phyloP scores from a whole-genome alignment of 2,888 invertebrate species.

The Rhingia rostrata region DNA sequence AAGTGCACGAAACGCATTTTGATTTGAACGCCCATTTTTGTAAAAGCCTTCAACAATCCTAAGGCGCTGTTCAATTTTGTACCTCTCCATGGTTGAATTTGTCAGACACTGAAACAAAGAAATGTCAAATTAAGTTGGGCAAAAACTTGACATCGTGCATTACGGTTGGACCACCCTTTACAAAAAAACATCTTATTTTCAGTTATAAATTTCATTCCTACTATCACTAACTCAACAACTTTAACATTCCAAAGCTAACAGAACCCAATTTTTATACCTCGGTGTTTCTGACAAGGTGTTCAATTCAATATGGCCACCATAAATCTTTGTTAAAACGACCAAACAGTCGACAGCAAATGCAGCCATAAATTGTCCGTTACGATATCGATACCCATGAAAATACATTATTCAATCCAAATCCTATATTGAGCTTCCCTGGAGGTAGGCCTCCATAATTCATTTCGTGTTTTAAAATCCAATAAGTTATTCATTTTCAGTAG shows the following conservation, averaged over 20 bases:
- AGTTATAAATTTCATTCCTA: too few species aligned
- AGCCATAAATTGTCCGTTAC: not conserved
- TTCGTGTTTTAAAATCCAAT: not conserved
- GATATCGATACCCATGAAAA: not conserved
- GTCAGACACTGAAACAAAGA: too few species aligned
- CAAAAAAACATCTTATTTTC: too few species aligned
- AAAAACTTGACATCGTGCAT: too few species aligned
- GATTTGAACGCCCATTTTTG: too few species aligned
- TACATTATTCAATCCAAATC: not conserved
- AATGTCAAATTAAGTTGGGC: too few species aligned
- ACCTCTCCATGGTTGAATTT: too few species aligned
- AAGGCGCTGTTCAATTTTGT: too few species aligned
- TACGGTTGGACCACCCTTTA: too few species aligned
- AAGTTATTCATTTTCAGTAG: too few species aligned
- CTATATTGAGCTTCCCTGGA: not conserved
- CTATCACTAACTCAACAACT: not conserved
- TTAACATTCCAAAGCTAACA: not conserved
- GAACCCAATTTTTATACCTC: not conserved
- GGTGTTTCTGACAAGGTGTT: not conserved
- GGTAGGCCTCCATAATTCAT: not conserved
- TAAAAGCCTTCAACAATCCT: too few species aligned
- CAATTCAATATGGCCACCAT: not conserved
- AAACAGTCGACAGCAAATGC: not conserved
- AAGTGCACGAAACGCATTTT: too few species aligned
- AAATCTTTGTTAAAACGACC: not conserved